These are phyloP conservation scores for Tamandua tetradactyla DNA, from an alignment of 2,797 vertebrate species.

Conservation along the genomic window DNA sequence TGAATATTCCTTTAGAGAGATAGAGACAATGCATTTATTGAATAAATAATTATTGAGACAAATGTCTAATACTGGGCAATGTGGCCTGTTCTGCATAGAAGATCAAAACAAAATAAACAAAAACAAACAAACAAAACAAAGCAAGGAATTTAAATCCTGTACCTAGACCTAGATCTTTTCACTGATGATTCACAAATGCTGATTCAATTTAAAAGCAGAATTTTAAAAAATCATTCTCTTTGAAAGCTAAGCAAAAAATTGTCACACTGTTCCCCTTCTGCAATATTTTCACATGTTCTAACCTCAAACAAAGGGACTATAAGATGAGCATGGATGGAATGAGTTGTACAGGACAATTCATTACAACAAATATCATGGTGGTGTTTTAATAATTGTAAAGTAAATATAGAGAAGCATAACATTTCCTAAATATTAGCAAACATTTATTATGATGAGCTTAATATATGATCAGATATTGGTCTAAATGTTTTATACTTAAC, in stretches of 20 bases:
- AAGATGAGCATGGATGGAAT: not conserved
- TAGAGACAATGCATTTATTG: not conserved
- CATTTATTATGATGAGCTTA: not conserved
- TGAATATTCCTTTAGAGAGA: no score
- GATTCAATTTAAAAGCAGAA: not conserved
- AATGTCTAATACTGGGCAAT: not conserved
- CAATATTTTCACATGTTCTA: not conserved
- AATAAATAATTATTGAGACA: not conserved
- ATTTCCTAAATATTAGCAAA: not conserved
- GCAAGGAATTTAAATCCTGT: not conserved
- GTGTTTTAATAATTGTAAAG: not conserved
- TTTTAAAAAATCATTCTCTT: not conserved
- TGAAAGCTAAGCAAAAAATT: slow-evolving; percentile 20
- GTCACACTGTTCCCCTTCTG: not conserved
- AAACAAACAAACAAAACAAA: not conserved
- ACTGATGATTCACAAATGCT: not conserved
- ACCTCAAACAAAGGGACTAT: not conserved
- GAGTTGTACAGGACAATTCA: not conserved
- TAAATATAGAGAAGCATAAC: not conserved
- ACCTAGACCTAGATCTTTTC: not conserved
- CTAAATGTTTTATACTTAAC: not conserved
- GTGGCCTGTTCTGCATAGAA: not conserved
- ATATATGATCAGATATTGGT: not conserved
- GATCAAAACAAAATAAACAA: not conserved
- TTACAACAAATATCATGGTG: not conserved